Base-by-base conservation (phyloP, 2,888 invertebrate genomes). In the Listrodromus nycthemerus region DNA sequence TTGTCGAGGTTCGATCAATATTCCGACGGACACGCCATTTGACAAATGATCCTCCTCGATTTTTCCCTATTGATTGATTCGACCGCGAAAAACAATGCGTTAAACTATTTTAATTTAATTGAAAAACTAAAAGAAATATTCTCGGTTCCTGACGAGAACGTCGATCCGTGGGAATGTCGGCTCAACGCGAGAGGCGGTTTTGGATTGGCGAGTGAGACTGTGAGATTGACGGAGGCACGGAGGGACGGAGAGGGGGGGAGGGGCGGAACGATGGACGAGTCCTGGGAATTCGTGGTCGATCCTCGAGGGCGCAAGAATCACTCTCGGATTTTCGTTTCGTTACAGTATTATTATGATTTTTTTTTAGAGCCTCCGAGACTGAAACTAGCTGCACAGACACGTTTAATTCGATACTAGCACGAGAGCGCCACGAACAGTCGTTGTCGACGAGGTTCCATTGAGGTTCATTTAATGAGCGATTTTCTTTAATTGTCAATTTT, bases 1-100 rank as follows among this genome's bases (percentile, higher is more conserved):
- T 81, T 81, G 80, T 74, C 55, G 78, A 37, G 78, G 69, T 70
- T 70, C 52, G 83, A 87, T 87, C 87, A 85, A 87, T 87, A 87
- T 87, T 78, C 66, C 76, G 79, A 84, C 82, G 73, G 76, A 87
- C 80, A 85, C 85, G 85, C 85, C 82, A 85, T 78, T 83, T 67
- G 82, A 83, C 74, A 74, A 75, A 70, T 80, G 73, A 77, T 80
- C 76, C 73, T 71, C 41, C 37, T 71, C 70, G 69, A 82, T 78
- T 78, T 37, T 80, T 65, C 48, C 65, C 24, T 10, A 58, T 24
- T 21, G 30, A 52, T 33, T 10, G 19, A 21, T n/a, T 69, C n/a
- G 67, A n/a, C 45, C 24, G 48, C 13, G 69, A 27, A 41, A 45
- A 58, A 27, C 70, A 50, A 24, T 37, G 52, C 33, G 24, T 73